Evolutionary conservation across 2,797 vertebrate species (phyloP).

Genomic region (Thunnus albacares): DNA sequence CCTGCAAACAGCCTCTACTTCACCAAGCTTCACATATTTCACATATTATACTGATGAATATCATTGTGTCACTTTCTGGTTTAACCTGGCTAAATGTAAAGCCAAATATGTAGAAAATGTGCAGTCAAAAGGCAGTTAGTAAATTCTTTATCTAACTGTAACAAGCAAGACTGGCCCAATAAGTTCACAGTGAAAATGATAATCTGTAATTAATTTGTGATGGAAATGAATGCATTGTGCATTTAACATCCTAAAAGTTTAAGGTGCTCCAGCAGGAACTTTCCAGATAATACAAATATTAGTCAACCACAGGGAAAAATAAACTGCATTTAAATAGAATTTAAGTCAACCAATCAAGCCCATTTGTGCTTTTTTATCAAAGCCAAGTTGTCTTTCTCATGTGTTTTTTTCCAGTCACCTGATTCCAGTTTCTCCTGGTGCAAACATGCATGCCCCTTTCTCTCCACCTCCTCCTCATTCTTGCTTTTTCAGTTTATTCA

Average conservation of each 20-base stretch:
- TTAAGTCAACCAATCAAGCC: background rate
- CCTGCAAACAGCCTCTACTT: background rate
- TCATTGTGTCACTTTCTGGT: no score
- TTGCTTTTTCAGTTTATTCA: background rate
- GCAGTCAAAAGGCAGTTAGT: no score
- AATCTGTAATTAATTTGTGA: no score
- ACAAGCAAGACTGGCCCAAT: no score
- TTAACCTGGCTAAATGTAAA: no score
- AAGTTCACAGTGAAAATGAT: no score
- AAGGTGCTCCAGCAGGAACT: background rate
- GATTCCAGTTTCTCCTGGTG: conserved; percentile 1
- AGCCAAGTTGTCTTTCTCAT: conserved; percentile 11
- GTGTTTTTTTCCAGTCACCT: conserved; percentile 6
- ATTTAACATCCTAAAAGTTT: background rate
- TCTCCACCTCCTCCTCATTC: background rate
- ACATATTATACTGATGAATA: no score
- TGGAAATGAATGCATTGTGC: no score
- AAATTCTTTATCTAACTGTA: background rate
- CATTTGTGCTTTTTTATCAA: conserved; percentile 14
- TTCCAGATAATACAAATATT: background rate
- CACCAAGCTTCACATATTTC: background rate
- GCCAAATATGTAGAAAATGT: no score
- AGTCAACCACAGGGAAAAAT: background rate
- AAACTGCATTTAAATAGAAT: background rate
- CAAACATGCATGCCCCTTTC: background rate